A percentile compares a stretch with the other conserved stretches of the same genome.
Evolutionary conservation across 2,888 invertebrate species (phyloP).

Genomic region (Hipparchia semele): DNA sequence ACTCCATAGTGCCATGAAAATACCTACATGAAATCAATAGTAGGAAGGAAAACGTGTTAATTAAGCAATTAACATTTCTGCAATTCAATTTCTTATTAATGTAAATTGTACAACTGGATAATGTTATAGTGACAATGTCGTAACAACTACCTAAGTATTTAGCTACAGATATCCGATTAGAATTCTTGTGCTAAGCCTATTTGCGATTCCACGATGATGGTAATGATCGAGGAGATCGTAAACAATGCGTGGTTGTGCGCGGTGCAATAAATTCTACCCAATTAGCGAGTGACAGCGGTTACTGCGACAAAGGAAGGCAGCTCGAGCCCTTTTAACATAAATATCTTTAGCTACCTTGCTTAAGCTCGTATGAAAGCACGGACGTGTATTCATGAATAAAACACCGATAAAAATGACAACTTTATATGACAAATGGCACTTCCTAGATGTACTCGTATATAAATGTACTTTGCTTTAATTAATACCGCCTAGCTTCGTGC

Average conservation of each 20-base stretch:
- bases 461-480: slow-evolving; percentile 9
- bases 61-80: slow-evolving; percentile 12
- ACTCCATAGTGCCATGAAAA: not conserved
- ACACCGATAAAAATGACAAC: slow-evolving; percentile 32
- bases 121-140: not conserved
- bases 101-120: slow-evolving; percentile 11
- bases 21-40: not conserved
- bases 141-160: not conserved
- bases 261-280: slow-evolving; percentile 73
- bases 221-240: slow-evolving; percentile 32
- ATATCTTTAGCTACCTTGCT: slow-evolving; percentile 46
- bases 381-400: slow-evolving; percentile 39
- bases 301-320: slow-evolving; percentile 63
- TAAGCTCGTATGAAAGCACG: slow-evolving; percentile 38
- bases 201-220: slow-evolving; percentile 25
- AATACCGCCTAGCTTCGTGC: not conserved
- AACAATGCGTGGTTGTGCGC: slow-evolving; percentile 26
- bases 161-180: slow-evolving; percentile 5
- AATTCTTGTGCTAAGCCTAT: slow-evolving; percentile 16
- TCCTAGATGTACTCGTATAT: slow-evolving; percentile 13
- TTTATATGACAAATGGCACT: slow-evolving; percentile 27
- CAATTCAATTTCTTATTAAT: not conserved
- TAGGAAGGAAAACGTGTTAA: not conserved
- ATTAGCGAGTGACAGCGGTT: slow-evolving; percentile 68
- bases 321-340: slow-evolving; percentile 51